These are phyloP conservation scores for Halcyon chelicuti DNA, from an alignment of 2,797 vertebrate species.

Conservation along the genomic window DNA sequence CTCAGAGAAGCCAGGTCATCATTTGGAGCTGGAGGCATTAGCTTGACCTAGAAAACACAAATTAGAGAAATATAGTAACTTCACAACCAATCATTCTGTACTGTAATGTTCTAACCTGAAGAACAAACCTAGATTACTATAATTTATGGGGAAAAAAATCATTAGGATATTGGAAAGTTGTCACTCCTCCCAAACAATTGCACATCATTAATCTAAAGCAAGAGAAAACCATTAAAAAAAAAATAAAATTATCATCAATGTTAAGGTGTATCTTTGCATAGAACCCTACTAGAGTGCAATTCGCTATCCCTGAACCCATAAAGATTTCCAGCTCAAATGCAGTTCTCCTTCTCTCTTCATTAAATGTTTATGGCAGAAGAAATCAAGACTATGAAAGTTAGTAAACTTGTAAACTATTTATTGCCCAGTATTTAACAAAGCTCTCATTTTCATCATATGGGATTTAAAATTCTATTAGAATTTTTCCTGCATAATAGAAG, in stretches of 20 bases:
- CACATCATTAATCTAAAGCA: background rate
- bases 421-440: background rate
- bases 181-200: background rate
- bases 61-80: background rate
- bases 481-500: background rate
- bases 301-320: background rate
- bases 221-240: background rate
- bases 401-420: background rate
- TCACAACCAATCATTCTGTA: background rate
- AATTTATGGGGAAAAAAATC: background rate
- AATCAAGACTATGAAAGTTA: background rate
- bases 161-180: background rate
- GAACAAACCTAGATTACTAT: background rate
- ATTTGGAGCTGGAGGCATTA: slow-evolving; percentile 94
- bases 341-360: background rate
- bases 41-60: slow-evolving; percentile 84
- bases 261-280: background rate
- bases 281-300: background rate
- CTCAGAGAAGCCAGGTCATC: slow-evolving; percentile 95
- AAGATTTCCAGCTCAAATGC: background rate
- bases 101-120: background rate
- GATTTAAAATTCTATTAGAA: background rate
- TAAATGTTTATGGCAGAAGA: background rate
- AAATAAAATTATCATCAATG: background rate
- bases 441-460: background rate